Evolutionary conservation across 1,140 invertebrate species (phyloP).

Genomic region (Bombus polaris): DNA sequence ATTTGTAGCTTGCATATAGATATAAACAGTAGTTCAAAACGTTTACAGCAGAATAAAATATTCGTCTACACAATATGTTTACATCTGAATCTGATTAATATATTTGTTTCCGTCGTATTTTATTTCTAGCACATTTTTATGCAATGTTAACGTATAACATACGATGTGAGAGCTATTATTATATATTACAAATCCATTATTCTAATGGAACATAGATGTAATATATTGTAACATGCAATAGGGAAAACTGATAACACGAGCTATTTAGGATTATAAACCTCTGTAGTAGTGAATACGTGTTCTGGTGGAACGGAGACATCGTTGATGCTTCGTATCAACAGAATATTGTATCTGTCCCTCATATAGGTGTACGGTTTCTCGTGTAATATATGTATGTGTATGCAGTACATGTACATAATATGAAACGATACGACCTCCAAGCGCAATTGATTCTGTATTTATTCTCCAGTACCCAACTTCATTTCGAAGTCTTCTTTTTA

Average conservation of each 20-base stretch:
- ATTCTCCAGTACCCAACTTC: background rate
- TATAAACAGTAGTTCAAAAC: background rate
- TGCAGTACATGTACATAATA: too few species aligned
- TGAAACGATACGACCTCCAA: background rate
- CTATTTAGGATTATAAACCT: slow-evolving; percentile 49
- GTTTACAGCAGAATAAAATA: background rate
- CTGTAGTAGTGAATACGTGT: background rate
- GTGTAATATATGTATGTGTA: background rate
- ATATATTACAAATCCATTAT: background rate
- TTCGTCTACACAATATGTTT: too few species aligned
- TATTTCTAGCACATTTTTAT: background rate
- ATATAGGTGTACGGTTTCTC: background rate
- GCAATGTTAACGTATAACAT: background rate
- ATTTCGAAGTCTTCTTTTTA: background rate
- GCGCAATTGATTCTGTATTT: background rate
- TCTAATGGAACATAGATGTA: background rate
- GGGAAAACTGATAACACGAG: slow-evolving; percentile 29
- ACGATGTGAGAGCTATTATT: background rate
- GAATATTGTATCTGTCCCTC: slow-evolving; percentile 32
- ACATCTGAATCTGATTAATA: background rate
- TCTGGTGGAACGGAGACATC: background rate
- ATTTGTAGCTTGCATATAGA: background rate
- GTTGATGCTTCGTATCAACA: slow-evolving; percentile 39
- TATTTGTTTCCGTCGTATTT: background rate
- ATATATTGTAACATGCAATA: background rate